Percentiles rank a stretch among this genome's conserved stretches.
These are phyloP conservation scores for Corythornis leucogaster DNA, from an alignment of 2,797 vertebrate genomes.

Conservation along the genomic window DNA sequence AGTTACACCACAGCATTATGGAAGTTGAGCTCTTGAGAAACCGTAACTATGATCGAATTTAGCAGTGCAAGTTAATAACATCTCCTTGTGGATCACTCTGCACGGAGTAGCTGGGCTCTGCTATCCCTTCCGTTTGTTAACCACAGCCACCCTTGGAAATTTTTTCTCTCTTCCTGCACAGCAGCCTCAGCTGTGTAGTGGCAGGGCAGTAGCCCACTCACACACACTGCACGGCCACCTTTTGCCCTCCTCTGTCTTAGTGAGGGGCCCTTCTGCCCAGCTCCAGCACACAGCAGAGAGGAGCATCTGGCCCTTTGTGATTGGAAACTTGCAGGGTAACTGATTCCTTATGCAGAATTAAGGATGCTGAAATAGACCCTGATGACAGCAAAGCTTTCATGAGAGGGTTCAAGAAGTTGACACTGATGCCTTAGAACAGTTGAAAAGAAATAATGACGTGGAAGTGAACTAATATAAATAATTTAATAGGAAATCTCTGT, in stretches of 20 bases:
- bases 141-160: neutral
- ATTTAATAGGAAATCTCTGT: slow-evolving; percentile 68
- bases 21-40: neutral
- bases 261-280: slow-evolving; percentile 57
- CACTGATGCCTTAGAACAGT: slow-evolving; percentile 42
- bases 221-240: neutral
- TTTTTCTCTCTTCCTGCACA: neutral
- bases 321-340: slow-evolving; percentile 65
- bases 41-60: neutral
- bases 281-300: slow-evolving; percentile 28
- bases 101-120: neutral
- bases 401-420: slow-evolving; percentile 56
- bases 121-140: neutral
- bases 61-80: neutral
- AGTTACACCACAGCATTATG: neutral
- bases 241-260: slow-evolving; percentile 49
- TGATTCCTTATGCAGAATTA: slow-evolving; percentile 60
- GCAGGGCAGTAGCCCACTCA: neutral
- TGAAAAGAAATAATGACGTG: slow-evolving; percentile 70
- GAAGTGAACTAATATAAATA: slow-evolving; percentile 72
- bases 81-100: neutral
- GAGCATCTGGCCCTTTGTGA: slow-evolving; percentile 73
- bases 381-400: slow-evolving; percentile 62
- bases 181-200: neutral
- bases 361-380: slow-evolving; percentile 64